Evolutionary conservation across 2,113 vertebrate genomes (phyloP), one percentile per base, ranked within the genome.

Genomic region (Trematocara marginatum): DNA sequence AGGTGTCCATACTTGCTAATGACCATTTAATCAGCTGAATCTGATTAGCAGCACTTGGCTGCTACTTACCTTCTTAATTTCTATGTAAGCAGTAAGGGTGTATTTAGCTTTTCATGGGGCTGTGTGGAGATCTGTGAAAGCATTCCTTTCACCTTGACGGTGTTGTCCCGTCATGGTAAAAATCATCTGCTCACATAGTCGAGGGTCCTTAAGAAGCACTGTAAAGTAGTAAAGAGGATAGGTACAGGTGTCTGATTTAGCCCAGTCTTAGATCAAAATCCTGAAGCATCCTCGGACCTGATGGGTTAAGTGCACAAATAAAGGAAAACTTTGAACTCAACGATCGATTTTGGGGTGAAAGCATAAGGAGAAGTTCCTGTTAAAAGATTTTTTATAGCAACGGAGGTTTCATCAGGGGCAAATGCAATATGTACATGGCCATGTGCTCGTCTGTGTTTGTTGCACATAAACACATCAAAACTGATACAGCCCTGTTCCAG

Each of bases 311-410:
- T 78, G 38, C 7, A 74, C 47, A 78, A 78, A 78, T 38, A 42
- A 52, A 81, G 8, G 35, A 56, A 42, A 26, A n/a, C n/a, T 85
- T 69, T 80, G 34, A 59, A 38, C 49, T 71, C 9, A 81, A 38
- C 8, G 57, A 42, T 82, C 16, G 4, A 84, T 76, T 35, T 81
- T 54, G 40, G 38, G 78, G 12, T 79, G 47, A 7, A 78, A 79
- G 59, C 82, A 71, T 26, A 78, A 57, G 4, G 11, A 45, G 69
- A 82, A 20, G 34, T 82, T 31, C 13, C 76, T 85, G 82, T 87
- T 81, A 89, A 81, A 66, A 82, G 51, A 56, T 88, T 92, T 91
- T 86, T 86, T 90, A 95, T 95, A 78, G 88, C 74, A 93, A 91
- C 53, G 13, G 20, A 69, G 52, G 80, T 89, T 81, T 90, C 52